Base-by-base conservation (phyloP, 2,888 invertebrate species). In the Smittia aterrima region DNA sequence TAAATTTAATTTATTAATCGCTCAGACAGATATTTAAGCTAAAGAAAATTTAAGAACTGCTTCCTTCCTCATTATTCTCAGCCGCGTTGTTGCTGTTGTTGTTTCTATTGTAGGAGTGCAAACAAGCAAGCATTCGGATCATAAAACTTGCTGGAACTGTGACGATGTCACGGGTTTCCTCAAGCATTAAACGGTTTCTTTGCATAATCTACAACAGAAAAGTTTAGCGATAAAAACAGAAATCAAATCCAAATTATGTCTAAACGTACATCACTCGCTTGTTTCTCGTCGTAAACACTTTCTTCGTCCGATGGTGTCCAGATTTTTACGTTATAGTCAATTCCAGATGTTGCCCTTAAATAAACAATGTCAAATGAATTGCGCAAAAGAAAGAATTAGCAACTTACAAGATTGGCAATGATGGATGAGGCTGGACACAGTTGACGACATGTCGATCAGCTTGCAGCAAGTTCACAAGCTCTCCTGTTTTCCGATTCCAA, bases 121-220 rank as follows among this genome's bases (percentile, higher is more conserved):
- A 83, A 79, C 89, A 89, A 53, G 89, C 88, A 79, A 90, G 80
- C 88, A 90, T 89, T 78, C 90, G 84, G 77, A 94, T 90, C 92
- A 94, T 92, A 81, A 93, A 92, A 71, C 91, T 89, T 18, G 93
- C 93, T 38, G 94, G 93, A 74, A 94, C 92, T 25, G 93, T 93
- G 76, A 94, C 91, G 1, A 93, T 94, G 80, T 93, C 93, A 81
- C 89, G 87, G 18, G 93, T 93, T 83, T 93, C 93, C 82, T 92
- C 91, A 78, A 93, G 82, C 92, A 94, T 92, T 58, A 92, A 86
- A 76, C 90, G 90, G 82, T 94, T 94, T 70, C 92, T 86, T 79
- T 86, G 86, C 79, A 90, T 89, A 75, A 93, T 83, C 92, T 93
- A 79, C 75, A 82, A 80, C 78, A 38, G 13, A 76, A 77, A 77